phyloP scores from a whole-genome alignment of 2,113 vertebrate genomes.

The Panurus biarmicus region DNA sequence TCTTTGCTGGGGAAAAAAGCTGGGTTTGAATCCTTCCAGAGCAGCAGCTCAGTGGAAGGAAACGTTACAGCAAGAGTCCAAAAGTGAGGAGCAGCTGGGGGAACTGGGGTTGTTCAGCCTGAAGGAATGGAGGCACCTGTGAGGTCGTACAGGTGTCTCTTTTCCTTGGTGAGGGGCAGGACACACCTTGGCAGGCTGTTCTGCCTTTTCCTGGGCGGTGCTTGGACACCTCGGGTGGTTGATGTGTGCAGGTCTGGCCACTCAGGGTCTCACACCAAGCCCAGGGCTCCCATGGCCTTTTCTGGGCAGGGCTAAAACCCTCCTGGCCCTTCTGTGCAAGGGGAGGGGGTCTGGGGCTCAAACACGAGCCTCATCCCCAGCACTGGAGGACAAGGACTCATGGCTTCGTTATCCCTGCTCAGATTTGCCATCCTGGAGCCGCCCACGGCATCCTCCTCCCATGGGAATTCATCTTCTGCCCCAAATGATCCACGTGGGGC shows the following conservation, averaged over 20 bases:
- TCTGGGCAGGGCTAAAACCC: neutral
- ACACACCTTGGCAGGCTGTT: neutral
- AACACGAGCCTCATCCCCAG: accelerated
- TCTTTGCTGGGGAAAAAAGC: neutral
- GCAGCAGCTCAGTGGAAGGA: neutral
- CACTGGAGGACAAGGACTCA: neutral
- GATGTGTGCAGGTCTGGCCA: too few relatives aligned
- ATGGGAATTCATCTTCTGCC: neutral
- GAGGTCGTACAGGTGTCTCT: neutral
- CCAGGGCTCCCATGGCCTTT: neutral
- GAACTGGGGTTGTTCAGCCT: neutral
- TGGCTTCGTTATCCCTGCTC: neutral
- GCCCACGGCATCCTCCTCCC: neutral
- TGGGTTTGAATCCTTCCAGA: neutral
- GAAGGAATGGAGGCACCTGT: neutral
- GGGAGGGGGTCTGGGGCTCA: neutral
- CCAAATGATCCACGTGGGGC: accelerated
- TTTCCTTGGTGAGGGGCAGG: neutral
- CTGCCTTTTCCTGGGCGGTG: accelerated
- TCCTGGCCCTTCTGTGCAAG: neutral
- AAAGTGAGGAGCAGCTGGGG: neutral
- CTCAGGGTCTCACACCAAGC: neutral
- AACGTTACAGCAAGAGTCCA: neutral
- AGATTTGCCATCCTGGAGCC: neutral
- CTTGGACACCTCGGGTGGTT: neutral